Conservation (phyloP, 2,113 vertebrate genomes). For the Craseonycteris thonglongyai region DNA sequence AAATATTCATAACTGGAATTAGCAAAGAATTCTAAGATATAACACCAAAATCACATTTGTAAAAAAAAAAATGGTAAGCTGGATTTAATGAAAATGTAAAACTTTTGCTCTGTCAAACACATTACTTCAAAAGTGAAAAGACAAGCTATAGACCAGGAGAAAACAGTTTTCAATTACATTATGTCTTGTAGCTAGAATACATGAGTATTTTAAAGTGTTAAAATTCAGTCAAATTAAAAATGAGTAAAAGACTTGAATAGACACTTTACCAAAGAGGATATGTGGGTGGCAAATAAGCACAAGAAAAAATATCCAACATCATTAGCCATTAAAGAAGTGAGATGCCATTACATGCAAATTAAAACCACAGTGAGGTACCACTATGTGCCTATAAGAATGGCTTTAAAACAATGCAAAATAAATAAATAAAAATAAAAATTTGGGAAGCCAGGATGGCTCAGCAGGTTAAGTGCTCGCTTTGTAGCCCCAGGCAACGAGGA, state of each 20-base stretch:
- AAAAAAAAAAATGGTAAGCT: neutral
- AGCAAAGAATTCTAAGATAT: neutral
- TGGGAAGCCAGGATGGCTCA: too few species aligned
- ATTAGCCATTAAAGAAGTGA: neutral
- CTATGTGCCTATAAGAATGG: neutral
- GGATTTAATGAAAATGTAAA: slow-evolving; percentile 4
- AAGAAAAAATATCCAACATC: neutral
- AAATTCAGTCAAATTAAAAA: slow-evolving; percentile 17
- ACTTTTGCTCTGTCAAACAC: neutral
- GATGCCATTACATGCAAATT: neutral
- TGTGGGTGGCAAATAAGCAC: neutral
- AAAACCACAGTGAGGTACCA: neutral
- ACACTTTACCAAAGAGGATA: neutral
- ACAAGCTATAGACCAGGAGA: neutral
- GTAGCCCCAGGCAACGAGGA: too few species aligned
- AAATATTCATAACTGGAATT: neutral
- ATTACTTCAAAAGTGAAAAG: neutral
- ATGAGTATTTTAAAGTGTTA: neutral
- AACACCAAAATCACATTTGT: neutral
- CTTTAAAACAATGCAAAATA: neutral
- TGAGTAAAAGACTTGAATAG: neutral
- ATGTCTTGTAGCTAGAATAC: neutral
- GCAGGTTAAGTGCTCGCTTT: too few species aligned
- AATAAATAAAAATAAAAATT: too few species aligned
- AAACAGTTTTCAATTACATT: neutral